These are phyloP conservation scores for Castor canadensis DNA, from an alignment of 2,113 vertebrate species.

Conservation along the genomic window DNA sequence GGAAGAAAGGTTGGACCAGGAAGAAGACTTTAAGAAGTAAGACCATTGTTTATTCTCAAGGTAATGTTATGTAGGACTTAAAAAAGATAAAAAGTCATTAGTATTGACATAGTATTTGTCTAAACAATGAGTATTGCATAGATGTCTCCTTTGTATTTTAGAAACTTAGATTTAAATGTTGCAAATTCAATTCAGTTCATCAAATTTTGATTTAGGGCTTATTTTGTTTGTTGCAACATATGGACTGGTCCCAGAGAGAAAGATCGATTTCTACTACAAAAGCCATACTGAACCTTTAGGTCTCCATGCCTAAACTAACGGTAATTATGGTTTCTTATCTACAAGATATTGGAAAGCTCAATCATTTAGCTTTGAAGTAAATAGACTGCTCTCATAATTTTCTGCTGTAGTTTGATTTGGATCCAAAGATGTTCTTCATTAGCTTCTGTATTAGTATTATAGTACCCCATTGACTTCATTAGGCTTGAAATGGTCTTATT, in stretches of 20 bases:
- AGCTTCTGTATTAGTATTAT: slow-evolving; percentile 81
- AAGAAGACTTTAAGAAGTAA: background rate
- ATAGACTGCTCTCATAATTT: slow-evolving; percentile 60
- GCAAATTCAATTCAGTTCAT: slow-evolving; percentile 1
- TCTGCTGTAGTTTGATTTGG: slow-evolving; percentile 70
- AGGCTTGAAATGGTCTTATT: slow-evolving; percentile 77
- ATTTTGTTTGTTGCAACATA: background rate
- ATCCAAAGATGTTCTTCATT: slow-evolving; percentile 77
- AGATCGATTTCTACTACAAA: background rate
- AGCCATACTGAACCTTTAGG: background rate
- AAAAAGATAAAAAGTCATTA: background rate
- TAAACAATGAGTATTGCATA: slow-evolving; percentile 32
- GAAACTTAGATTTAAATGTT: background rate
- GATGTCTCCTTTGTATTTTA: slow-evolving; percentile 6
- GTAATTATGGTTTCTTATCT: background rate
- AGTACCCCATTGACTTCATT: slow-evolving; percentile 77
- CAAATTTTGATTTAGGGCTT: background rate
- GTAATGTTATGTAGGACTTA: background rate
- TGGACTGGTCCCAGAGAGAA: background rate
- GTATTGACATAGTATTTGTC: background rate
- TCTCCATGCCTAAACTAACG: background rate
- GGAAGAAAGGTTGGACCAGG: background rate
- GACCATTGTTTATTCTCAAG: background rate
- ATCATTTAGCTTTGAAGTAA: slow-evolving; percentile 26
- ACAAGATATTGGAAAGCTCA: background rate